A percentile compares a stretch with the other conserved stretches of the same genome.
phyloP scores from a whole-genome alignment of 1,140 invertebrate genomes.

The Ceratoteleas bidentatus region DNA sequence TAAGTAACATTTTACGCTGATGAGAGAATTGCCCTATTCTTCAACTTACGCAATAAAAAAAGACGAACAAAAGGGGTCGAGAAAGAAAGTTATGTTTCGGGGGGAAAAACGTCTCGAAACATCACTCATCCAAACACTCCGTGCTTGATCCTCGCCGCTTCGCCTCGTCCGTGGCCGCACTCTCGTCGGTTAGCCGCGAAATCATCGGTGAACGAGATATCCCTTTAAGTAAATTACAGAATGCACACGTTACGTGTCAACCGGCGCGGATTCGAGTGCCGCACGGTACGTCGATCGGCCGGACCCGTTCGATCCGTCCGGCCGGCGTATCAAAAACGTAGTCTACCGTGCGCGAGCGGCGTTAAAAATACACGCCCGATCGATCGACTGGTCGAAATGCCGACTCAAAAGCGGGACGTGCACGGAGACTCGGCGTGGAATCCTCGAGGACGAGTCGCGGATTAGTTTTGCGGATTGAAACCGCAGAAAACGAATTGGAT shows the following conservation, averaged over 20 bases:
- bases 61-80: slow-evolving; percentile 18
- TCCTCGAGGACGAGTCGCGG: too few species aligned
- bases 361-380: slow-evolving; percentile 25
- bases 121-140: slow-evolving; percentile 56
- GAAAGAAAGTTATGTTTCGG: background rate
- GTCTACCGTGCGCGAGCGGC: slow-evolving; percentile 18
- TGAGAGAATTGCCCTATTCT: slow-evolving; percentile 61
- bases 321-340: slow-evolving; percentile 44
- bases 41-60: slow-evolving; percentile 57
- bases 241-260: slow-evolving; percentile 39
- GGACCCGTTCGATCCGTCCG: slow-evolving; percentile 25
- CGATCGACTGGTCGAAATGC: slow-evolving; percentile 11
- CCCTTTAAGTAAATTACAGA: slow-evolving; percentile 56
- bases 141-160: slow-evolving; percentile 56
- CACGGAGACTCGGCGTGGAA: too few species aligned
- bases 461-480: too few species aligned
- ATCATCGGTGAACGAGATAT: slow-evolving; percentile 32
- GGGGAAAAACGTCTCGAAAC: too few species aligned
- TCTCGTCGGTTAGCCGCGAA: slow-evolving; percentile 22
- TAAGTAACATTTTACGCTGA: slow-evolving; percentile 66
- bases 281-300: slow-evolving; percentile 50
- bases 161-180: slow-evolving; percentile 16
- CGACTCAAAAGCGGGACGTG: background rate
- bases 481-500: too few species aligned
- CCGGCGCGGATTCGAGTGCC: slow-evolving; percentile 26